Conservation (phyloP, 2,797 vertebrate species). For the Avahi laniger region DNA sequence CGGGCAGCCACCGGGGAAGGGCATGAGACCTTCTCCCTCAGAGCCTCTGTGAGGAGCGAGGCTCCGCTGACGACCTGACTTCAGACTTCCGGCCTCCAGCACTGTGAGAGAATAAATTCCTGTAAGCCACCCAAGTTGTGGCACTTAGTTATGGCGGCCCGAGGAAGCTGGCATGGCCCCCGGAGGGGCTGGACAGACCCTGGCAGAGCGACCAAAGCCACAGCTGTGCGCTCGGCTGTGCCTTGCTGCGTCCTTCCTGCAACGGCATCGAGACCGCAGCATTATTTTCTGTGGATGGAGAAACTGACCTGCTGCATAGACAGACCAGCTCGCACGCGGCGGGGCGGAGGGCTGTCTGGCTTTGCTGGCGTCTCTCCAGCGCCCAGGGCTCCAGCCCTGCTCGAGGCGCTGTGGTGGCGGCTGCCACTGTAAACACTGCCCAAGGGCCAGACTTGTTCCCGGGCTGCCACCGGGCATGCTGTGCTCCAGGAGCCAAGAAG, state of each 20-base stretch:
- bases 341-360: neutral
- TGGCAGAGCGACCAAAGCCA: neutral
- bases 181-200: fast-evolving
- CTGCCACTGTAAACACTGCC: neutral
- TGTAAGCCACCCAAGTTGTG: neutral
- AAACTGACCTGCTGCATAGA: fast-evolving
- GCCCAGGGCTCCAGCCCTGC: fast-evolving
- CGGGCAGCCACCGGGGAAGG: neutral
- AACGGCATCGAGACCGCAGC: fast-evolving
- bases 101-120: neutral
- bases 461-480: neutral
- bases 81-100: neutral
- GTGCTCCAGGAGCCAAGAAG: neutral
- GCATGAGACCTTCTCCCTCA: neutral
- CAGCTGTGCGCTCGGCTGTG: fast-evolving
- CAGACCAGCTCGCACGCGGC: fast-evolving
- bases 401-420: neutral
- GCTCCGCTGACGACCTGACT: neutral
- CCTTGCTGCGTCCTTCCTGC: fast-evolving
- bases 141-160: neutral
- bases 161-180: fast-evolving
- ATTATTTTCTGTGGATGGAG: neutral
- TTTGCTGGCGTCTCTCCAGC: fast-evolving
- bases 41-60: no score
- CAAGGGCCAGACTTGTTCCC: neutral